Base-by-base conservation (phyloP, 2,888 invertebrate species). In the Morpho deidamia region DNA sequence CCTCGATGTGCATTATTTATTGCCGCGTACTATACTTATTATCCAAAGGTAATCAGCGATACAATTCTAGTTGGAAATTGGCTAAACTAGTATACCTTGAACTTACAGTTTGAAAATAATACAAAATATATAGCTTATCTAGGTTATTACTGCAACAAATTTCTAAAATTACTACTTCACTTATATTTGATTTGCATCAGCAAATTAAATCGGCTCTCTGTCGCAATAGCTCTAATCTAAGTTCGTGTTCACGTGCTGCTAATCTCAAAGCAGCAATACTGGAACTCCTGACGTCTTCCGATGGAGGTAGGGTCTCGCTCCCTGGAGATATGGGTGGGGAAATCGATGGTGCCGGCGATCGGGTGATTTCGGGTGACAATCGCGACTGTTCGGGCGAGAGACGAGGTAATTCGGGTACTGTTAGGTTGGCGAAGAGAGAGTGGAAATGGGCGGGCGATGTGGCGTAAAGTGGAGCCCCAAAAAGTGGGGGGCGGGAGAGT, bases 221-320 rank as follows among this genome's bases (percentile, higher is more conserved):
- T 48, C 96, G 91, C 62, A 96, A 81, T 88, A 70, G 53, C 79
- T 96, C 96, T 67, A 97, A 87, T 76, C 95, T 92, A 44, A 96
- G 83, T 78, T 97, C 97, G 79, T 97, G 97, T 74, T 97, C 97
- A 37, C 97, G 90, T 0, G 97, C 97, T 68, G 97, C 97, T 47
- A 96, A 83, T 65, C 97, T 90, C 55, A 97, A 86, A 0, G 96
- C 95, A 0, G 96, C 96, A 65, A 97, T 97, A 71, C 97, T 97
- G 10, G 95, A 95, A 63, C 93, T 94, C 65, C 96, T 90, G n/a
- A 96, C 91, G 74, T 96, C 96, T 35, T 88, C 89, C 60, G 76
- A 68, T 68, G 85, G 71, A 35, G 86, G 84, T 51, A 92, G 82
- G 14, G 91, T 87, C 65, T 86, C 87, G 65, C 81, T 82, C 1